phyloP scores from a whole-genome alignment of 2,797 vertebrate genomes.

The Hydrophis major region DNA sequence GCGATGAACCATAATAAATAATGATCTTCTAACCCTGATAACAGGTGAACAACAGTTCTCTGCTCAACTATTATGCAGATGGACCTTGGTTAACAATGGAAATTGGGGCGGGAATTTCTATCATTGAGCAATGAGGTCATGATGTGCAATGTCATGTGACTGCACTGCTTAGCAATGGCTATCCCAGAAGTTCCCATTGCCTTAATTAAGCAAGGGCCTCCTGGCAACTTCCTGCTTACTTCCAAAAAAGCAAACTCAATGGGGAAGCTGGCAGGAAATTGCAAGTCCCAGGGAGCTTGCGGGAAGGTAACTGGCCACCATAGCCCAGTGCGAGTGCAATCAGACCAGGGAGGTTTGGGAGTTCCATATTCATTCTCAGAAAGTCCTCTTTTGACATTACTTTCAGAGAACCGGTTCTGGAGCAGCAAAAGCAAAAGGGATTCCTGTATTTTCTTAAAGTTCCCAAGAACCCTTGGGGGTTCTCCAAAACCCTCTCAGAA shows the following conservation, averaged over 20 bases:
- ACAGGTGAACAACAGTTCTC: background rate
- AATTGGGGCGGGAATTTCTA: background rate
- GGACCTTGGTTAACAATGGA: background rate
- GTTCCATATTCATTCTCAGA: background rate
- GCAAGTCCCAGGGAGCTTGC: background rate
- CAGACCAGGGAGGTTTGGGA: background rate
- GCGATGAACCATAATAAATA: background rate
- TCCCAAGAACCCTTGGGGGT: background rate
- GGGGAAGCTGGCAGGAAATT: background rate
- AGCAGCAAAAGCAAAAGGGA: background rate
- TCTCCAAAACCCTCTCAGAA: background rate
- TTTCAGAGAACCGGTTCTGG: background rate
- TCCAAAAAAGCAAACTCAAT: background rate
- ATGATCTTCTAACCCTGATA: background rate
- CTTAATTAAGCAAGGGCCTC: background rate
- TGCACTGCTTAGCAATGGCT: background rate
- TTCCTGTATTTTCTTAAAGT: background rate
- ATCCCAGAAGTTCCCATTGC: background rate
- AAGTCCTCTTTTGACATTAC: background rate
- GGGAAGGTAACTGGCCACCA: background rate
- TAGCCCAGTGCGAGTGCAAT: background rate
- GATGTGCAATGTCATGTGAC: background rate
- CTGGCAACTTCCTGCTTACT: background rate
- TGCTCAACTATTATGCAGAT: background rate
- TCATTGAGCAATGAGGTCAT: background rate